These are phyloP conservation scores for Colistium nudipinnis DNA, from an alignment of 2,113 vertebrate species.

Conservation along the genomic window DNA sequence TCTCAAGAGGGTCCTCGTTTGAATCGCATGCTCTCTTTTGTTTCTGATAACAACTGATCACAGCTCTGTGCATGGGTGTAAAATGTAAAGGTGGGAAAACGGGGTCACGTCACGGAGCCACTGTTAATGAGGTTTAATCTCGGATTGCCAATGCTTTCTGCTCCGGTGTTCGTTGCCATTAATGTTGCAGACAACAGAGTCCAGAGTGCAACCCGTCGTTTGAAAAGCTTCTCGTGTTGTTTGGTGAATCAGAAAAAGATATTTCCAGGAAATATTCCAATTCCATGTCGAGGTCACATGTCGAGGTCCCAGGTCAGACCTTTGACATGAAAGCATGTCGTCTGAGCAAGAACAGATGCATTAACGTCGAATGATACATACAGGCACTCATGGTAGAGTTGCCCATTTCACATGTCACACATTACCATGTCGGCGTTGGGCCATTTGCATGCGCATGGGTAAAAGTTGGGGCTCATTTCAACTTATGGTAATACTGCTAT, in stretches of 20 bases:
- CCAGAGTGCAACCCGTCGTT: too few relatives aligned
- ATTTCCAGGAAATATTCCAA: not conserved
- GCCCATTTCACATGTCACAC: not conserved
- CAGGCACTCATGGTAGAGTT: not conserved
- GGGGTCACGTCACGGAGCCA: not conserved
- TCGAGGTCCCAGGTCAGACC: too few relatives aligned
- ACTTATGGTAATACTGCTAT: not conserved
- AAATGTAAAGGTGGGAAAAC: constrained; percentile 40
- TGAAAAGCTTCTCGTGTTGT: too few relatives aligned
- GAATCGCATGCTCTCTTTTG: constrained; percentile 63
- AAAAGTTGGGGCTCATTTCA: not conserved
- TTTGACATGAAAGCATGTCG: too few relatives aligned
- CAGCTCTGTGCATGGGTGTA: constrained; percentile 41
- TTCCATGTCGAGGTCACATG: not conserved
- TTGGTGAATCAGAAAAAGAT: too few relatives aligned
- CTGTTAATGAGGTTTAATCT: not conserved
- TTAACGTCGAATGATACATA: not conserved
- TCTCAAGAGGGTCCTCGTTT: constrained; percentile 54
- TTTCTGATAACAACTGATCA: constrained; percentile 67
- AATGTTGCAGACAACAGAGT: too few relatives aligned
- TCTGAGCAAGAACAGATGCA: not conserved
- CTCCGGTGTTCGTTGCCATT: too few relatives aligned
- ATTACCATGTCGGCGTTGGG: too few relatives aligned
- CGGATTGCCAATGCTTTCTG: too few relatives aligned
- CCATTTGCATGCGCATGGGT: too few relatives aligned